Conservation (phyloP, 2,113 vertebrate genomes). For the Canis aureus region DNA sequence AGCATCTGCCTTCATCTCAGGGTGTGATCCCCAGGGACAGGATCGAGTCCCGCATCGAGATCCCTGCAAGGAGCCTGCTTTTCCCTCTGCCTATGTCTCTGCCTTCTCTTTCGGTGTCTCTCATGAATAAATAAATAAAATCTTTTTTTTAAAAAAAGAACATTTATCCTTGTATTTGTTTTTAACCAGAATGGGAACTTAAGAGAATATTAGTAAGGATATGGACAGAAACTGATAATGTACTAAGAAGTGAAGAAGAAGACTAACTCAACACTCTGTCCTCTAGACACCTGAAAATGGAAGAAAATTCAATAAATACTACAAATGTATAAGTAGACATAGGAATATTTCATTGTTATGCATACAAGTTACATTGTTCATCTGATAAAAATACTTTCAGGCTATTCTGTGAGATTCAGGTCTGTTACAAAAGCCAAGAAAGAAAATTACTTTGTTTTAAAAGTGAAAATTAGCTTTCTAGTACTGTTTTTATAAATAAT, state of each 20-base stretch:
- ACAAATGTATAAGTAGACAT: not conserved
- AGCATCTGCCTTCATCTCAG: too few relatives aligned
- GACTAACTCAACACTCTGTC: not conserved
- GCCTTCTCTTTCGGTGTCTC: too few relatives aligned
- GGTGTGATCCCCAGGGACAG: too few relatives aligned
- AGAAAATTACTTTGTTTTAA: not conserved
- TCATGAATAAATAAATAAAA: too few relatives aligned
- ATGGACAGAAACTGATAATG: not conserved
- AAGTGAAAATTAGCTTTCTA: not conserved
- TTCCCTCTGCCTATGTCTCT: too few relatives aligned
- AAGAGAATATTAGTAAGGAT: not conserved
- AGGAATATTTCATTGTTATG: not conserved
- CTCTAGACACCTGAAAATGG: not conserved
- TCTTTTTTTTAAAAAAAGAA: not conserved
- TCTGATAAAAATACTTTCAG: not conserved
- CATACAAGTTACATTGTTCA: not conserved
- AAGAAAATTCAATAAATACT: not conserved
- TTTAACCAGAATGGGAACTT: not conserved
- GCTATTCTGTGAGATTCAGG: not conserved
- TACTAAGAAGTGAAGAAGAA: not conserved
- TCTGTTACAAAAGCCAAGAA: not conserved
- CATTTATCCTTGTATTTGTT: not conserved
- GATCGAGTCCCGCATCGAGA: too few relatives aligned
- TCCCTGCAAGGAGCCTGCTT: too few relatives aligned
- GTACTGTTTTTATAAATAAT: not conserved